Base-by-base conservation (phyloP, 1,140 invertebrate species). In the Platyura marginata region DNA sequence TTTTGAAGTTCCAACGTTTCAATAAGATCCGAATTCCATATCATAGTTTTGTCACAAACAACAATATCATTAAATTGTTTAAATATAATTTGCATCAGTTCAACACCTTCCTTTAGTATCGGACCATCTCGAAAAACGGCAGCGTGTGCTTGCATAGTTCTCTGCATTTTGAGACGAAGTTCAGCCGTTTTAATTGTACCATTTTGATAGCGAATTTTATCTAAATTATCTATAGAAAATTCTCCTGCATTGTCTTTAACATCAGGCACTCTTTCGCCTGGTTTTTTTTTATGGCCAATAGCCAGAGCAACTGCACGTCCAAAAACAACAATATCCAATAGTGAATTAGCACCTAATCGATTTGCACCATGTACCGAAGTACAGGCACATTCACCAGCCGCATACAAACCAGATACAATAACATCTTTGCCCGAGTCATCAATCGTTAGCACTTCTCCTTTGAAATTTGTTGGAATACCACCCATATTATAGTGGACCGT, bases 401-500 rank as follows among this genome's bases (percentile, higher is more conserved):
- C 79, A 49, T 79, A 79, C 3, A 85, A 63, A 11, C 80, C 80
- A 9, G 60, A 58, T 1, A 85, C 76, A 32, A 97, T 59, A 42
- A 66, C 61, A 59, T 93, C 86, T 33, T 72, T 51, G 21, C 72
- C 68, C 42, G 71, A 64, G 6, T 66, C 45, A 39, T 55, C 55
- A 25, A 61, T 40, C 22, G 55, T 57, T 19, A 60, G 39, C 1
- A 94, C 91, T 70, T 97, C 88, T 48, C 93, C 94, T 49, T 81
- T 82, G 61, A 84, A 98, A 66, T 98, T 97, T 3, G 93, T 97
- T 2, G 94, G 94, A 13, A 91, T 74, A 33, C 92, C 93, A 33
- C 95, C 95, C 95, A 99, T 99, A 55, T 98, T 98, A 63, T 98
- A 99, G 66, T 98, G 95, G 3, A 98, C 94, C 2, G 95, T 97